Conservation (phyloP, 2,113 vertebrate species). For the Dipodomys stephensi region DNA sequence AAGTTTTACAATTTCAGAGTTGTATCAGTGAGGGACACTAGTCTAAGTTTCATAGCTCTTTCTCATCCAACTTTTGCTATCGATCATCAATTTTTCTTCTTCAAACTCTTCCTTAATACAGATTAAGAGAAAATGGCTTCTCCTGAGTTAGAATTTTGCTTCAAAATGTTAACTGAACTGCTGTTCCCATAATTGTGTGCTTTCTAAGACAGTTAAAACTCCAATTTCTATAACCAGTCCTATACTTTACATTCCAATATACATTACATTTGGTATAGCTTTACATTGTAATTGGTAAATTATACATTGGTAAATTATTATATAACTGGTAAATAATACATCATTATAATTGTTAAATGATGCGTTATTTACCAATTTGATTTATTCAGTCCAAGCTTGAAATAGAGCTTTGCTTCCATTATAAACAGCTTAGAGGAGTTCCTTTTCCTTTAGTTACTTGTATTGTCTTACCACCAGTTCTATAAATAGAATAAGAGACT, state of each 20-base stretch:
- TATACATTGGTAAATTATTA: neutral
- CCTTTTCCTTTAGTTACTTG: slow-evolving; percentile 58
- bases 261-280: neutral
- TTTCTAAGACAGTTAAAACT: slow-evolving; percentile 72
- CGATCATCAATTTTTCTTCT: slow-evolving; percentile 34
- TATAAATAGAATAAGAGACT: slow-evolving; percentile 82
- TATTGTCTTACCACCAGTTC: slow-evolving; percentile 72
- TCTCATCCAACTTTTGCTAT: slow-evolving; percentile 21
- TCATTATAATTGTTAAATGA: slow-evolving; percentile 44
- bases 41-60: neutral
- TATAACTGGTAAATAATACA: slow-evolving; percentile 20
- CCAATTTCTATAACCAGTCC: neutral
- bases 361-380: neutral
- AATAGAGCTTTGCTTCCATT: slow-evolving; percentile 33
- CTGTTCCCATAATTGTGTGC: neutral
- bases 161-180: slow-evolving; percentile 1
- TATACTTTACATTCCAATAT: neutral
- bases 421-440: slow-evolving; percentile 49
- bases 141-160: slow-evolving; percentile 69
- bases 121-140: slow-evolving; percentile 64
- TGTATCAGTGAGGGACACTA: neutral
- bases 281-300: slow-evolving; percentile 39
- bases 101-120: slow-evolving; percentile 68
- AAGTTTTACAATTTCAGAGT: neutral
- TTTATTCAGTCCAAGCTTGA: slow-evolving; percentile 32